phyloP scores from a whole-genome alignment of 2,113 vertebrate species.

The Otis tarda region DNA sequence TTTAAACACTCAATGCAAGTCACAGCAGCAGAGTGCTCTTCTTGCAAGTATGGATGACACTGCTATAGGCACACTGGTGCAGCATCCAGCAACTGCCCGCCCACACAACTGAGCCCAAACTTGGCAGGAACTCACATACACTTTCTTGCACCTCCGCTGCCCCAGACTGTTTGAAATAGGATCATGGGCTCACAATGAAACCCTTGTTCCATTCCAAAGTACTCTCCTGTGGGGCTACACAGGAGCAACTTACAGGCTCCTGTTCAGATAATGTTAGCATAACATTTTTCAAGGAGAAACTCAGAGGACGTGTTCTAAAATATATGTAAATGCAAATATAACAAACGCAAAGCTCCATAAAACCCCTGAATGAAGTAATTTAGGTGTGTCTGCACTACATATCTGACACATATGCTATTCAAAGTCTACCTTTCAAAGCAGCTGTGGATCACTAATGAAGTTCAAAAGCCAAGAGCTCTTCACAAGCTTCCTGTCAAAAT shows the following conservation, averaged over 20 bases:
- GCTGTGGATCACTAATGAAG: background rate
- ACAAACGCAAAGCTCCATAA: background rate
- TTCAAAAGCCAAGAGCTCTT: background rate
- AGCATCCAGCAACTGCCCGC: background rate
- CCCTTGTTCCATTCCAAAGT: background rate
- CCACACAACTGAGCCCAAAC: background rate
- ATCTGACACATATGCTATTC: background rate
- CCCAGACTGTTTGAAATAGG: background rate
- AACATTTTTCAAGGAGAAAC: background rate
- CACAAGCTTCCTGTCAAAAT: background rate
- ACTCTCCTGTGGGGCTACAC: background rate
- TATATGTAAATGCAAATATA: background rate
- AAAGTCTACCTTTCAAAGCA: background rate
- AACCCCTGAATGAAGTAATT: background rate
- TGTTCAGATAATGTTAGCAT: background rate
- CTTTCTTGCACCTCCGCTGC: background rate
- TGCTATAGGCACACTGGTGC: fast-evolving
- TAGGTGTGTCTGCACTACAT: background rate
- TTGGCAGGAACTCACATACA: background rate
- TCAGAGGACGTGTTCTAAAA: background rate
- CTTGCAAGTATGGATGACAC: background rate
- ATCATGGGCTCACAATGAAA: background rate
- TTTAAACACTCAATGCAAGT: background rate
- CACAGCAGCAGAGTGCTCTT: background rate
- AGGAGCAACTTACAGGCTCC: background rate